Evolutionary conservation across 2,113 vertebrate genomes (phyloP).

Genomic region (Micromys minutus): DNA sequence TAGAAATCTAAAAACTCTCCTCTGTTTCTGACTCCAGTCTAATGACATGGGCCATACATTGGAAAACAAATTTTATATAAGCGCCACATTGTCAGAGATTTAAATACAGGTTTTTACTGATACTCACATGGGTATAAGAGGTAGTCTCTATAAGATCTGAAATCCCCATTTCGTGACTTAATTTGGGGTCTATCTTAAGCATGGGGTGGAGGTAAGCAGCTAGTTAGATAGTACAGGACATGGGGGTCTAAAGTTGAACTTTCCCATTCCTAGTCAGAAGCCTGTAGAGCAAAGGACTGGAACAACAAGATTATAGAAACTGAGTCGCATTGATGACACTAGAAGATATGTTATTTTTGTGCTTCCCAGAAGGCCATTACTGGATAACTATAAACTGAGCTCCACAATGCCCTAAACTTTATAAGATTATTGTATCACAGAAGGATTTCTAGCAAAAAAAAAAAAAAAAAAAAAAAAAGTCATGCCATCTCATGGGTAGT

Average conservation of each 20-base stretch:
- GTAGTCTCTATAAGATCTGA: background rate
- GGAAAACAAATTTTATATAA: background rate
- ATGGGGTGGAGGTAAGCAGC: background rate
- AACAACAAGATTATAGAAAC: background rate
- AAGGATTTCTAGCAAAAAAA: background rate
- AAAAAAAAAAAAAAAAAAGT: no score
- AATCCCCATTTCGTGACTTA: background rate
- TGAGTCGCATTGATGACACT: background rate
- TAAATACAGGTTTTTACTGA: background rate
- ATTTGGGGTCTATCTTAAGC: background rate
- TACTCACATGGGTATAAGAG: background rate
- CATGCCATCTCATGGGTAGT: background rate
- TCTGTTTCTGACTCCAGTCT: background rate
- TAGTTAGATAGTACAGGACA: background rate
- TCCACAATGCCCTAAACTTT: background rate
- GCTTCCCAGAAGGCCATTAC: background rate
- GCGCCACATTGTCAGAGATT: background rate
- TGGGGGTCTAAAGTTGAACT: background rate
- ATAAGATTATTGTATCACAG: background rate
- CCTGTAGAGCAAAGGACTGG: background rate
- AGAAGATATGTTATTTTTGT: background rate
- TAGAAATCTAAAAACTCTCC: background rate
- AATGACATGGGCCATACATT: background rate
- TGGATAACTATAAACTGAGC: background rate
- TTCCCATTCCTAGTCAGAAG: background rate